Base-by-base conservation (phyloP, 2,113 vertebrate genomes). In the Ellobius talpinus region DNA sequence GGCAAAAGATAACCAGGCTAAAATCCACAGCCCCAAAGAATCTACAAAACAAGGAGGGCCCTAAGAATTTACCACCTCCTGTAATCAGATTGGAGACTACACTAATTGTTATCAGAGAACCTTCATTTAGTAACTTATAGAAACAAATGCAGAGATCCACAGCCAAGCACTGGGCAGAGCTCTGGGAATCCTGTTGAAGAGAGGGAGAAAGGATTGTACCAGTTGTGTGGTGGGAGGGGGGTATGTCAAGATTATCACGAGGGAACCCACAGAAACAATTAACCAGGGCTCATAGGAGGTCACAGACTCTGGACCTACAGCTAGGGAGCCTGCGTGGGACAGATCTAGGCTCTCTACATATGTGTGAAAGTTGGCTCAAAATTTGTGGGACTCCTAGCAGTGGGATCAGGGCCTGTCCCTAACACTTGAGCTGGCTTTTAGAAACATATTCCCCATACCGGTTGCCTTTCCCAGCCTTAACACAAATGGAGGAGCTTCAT, bases 151-250 rank as follows among this genome's bases (percentile, higher is more conserved):
- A 70, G 16, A 70, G 14, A 70, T 36, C 68, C 6, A 70, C 68
- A 70, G 33, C 33, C 68, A 70, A 36, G 6, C 33, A n/a, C 68
- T 70, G 33, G 66, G 14, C 13, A 6, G 14, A 70, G 14, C 14
- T 70, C 33, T 17, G 14, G 31, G 33, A 70, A 68, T 68, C 31
- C 31, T 33, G 4, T 68, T 68, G 66, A 68, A 68, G 31, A 68
- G 33, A 36, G 68, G 33, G 16, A 70, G 7, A 33, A 70, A 70
- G 16, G 68, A 36, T 17, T 70, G 68, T n/a, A 70, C 16, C 14
- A 70, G 33, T 1, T 7, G 11, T 0, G 6, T 6, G 33, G 3
- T 13, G 29, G 31, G 1, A 29, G 14, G 6, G 1, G 26, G 1
- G 12, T 13, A 13, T 33, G 5, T 33, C 31, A 33, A 33, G 66